Evolutionary conservation across 2,797 vertebrate species (phyloP).

Genomic region (Fundulus diaphanus): DNA sequence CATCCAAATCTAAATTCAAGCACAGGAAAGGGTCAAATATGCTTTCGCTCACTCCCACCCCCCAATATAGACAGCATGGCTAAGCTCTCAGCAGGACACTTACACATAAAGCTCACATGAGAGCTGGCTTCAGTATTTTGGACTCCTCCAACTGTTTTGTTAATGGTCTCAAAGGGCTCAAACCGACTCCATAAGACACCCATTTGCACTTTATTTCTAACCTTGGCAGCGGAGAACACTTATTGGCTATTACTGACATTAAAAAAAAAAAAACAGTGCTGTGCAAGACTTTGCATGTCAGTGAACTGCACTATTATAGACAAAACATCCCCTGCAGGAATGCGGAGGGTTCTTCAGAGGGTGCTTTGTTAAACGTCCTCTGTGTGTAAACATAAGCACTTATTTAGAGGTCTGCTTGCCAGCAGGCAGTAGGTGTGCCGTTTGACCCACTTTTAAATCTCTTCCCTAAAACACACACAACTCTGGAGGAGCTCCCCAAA

Average conservation of each 20-base stretch:
- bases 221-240: not conserved
- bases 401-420: constrained; percentile 5
- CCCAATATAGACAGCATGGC: no score
- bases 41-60: not conserved
- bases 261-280: not conserved
- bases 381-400: not conserved
- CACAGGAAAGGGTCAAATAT: not conserved
- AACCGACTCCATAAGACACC: not conserved
- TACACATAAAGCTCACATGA: not conserved
- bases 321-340: constrained; percentile 2
- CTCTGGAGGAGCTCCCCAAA: not conserved
- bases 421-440: constrained; percentile 15
- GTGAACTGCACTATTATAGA: not conserved
- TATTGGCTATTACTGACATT: not conserved
- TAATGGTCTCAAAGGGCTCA: not conserved
- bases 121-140: not conserved
- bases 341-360: not conserved
- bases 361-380: constrained; percentile 5
- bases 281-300: not conserved
- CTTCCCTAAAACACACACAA: constrained; percentile 1
- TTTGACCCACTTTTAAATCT: constrained; percentile 23
- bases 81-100: not conserved
- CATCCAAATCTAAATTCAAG: not conserved
- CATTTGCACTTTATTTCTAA: not conserved
- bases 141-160: not conserved